Base-by-base conservation (phyloP, 2,113 vertebrate genomes). In the Syngnathoides biaculeatus region DNA sequence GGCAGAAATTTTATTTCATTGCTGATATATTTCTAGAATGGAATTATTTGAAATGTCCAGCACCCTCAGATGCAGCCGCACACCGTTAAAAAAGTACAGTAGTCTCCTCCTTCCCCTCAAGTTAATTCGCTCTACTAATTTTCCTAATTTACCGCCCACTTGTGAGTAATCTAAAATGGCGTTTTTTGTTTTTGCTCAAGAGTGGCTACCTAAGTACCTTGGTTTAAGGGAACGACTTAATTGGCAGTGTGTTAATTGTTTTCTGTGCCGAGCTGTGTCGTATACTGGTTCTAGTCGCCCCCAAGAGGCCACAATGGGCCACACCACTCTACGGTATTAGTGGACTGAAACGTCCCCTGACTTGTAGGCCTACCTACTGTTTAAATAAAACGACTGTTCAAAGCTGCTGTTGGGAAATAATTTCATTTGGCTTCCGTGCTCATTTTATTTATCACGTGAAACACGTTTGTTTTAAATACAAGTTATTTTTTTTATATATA, bases 231-330 rank as follows among this genome's bases (percentile, higher is more conserved):
- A 39, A 14, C 13, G n/a, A 13, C 38, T 40, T 61, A 24, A 24
- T 61, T 42, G 39, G 22, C 12, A 24, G 12, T 48, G 26, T 10
- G 15, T 50, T 30, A 43, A 63, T 22, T 30, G 61, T 12, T 27
- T 19, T 15, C 24, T 20, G 24, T 50, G 63, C 19, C n/a, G 24
- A 5, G 15, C 42, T 47, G 24, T 26, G 22, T 8, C 10, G 48
- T 9, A 20, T 57, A 55, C 77, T 78, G 83, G 76, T 76, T 86
- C 80, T 64, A 64, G 79, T 90, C 88, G 89, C 89, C 87, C 89
- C 90, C 88, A 90, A 89, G 88, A 75, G 90, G 89, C 30, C 82
- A 73, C 61, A 79, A 26, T 13, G 70, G 53, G 9, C 77, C 75
- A 52, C 80, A 77, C 64, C 20, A 38, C 61, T 42, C 57, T 73